Percentiles rank a stretch among this genome's conserved stretches.
Evolutionary conservation across 2,888 invertebrate species (phyloP).

Genomic region (Xanthia icteritia): DNA sequence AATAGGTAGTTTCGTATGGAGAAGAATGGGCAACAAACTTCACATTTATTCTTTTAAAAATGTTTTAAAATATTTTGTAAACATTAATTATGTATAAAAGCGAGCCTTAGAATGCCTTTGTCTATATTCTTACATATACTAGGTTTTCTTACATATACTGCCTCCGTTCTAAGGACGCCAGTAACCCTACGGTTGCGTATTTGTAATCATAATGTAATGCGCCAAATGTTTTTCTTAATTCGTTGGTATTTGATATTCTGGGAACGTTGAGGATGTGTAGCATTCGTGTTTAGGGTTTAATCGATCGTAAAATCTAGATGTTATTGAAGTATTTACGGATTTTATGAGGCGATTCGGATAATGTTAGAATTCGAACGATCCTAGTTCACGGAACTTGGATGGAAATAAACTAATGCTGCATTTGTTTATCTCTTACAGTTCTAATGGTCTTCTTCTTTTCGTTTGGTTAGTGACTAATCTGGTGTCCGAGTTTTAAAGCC

Average conservation of each 20-base stretch:
- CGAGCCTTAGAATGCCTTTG: not conserved
- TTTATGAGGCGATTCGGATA: slow-evolving; percentile 35
- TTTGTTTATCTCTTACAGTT: not conserved
- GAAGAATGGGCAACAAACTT: too few species aligned
- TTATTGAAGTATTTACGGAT: slow-evolving; percentile 35
- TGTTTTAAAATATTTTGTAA: too few species aligned
- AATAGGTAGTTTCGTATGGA: too few species aligned
- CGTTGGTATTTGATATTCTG: slow-evolving; percentile 33
- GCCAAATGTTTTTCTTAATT: slow-evolving; percentile 37
- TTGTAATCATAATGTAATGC: slow-evolving; percentile 41
- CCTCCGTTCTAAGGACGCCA: slow-evolving; percentile 25
- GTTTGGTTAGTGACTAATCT: too few species aligned
- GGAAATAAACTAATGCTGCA: slow-evolving; percentile 1
- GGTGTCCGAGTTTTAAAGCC: too few species aligned
- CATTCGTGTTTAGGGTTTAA: slow-evolving; percentile 32
- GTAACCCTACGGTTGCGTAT: slow-evolving; percentile 26
- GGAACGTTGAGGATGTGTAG: slow-evolving; percentile 19
- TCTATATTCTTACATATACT: slow-evolving; percentile 3
- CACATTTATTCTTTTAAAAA: too few species aligned
- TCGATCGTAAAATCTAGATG: slow-evolving; percentile 49
- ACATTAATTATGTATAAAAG: too few species aligned
- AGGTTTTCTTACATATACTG: slow-evolving; percentile 12
- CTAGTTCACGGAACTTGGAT: slow-evolving; percentile 14
- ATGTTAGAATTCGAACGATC: slow-evolving; percentile 5
- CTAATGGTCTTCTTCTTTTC: not conserved